A percentile compares a stretch with the other conserved stretches of the same genome.
phyloP scores from a whole-genome alignment of 2,888 invertebrate species.

The Drosophila merina region DNA sequence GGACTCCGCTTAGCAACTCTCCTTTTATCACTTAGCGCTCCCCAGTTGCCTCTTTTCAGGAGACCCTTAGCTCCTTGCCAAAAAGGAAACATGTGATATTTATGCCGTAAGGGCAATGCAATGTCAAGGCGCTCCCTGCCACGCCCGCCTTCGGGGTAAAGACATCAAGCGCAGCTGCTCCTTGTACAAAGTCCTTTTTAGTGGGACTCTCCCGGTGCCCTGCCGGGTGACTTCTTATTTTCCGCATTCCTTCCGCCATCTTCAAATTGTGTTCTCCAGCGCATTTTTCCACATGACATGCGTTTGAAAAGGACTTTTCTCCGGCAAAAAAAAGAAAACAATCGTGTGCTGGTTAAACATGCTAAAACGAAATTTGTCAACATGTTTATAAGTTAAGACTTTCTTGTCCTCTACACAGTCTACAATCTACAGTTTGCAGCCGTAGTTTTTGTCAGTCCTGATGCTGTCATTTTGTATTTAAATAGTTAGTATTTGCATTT shows the following conservation, averaged over 20 bases:
- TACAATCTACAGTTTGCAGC: neutral
- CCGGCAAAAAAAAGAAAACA: neutral
- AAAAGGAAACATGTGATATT: constrained; percentile 20
- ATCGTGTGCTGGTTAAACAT: constrained; percentile 8
- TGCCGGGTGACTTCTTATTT: constrained; percentile 17
- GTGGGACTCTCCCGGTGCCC: constrained; percentile 13
- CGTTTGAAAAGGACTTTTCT: constrained; percentile 21
- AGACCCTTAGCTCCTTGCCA: neutral
- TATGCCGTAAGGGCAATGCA: constrained; percentile 42
- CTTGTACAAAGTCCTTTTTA: constrained; percentile 29
- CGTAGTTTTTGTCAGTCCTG: constrained; percentile 27
- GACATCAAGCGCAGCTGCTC: constrained; percentile 68
- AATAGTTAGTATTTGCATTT: neutral
- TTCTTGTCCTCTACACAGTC: neutral
- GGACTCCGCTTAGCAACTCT: neutral
- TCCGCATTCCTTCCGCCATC: constrained; percentile 23
- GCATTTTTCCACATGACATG: constrained; percentile 38
- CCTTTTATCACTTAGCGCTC: constrained; percentile 6
- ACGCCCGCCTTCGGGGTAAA: constrained; percentile 12
- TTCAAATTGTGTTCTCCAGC: constrained; percentile 12
- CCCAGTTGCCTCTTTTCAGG: neutral
- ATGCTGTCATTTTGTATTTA: neutral
- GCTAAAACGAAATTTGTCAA: constrained; percentile 62
- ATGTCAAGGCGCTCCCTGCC: constrained; percentile 24
- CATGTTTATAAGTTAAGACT: constrained; percentile 60